Base-by-base conservation (phyloP, 2,888 invertebrate species). In the Cremastinae sp. region DNA sequence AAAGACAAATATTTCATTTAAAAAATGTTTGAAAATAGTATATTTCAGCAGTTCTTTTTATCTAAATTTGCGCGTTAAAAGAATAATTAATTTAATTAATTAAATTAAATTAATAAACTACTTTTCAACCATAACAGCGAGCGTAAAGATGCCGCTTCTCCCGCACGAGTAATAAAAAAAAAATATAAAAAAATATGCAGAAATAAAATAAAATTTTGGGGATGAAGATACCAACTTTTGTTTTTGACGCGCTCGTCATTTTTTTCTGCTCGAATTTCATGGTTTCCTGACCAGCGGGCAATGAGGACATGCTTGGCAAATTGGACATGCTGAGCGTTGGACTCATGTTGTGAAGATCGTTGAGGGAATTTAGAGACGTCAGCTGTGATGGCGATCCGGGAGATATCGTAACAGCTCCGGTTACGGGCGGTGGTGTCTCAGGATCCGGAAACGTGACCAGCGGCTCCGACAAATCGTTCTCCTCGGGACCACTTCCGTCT, bases 191-290 rank as follows among this genome's bases (percentile, higher is more conserved):
- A n/a, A n/a, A n/a, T n/a, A n/a, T n/a, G n/a, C n/a, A n/a, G n/a
- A n/a, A n/a, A 22, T 14, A 16, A 61, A 16, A 36, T 14, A 9
- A 45, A 47, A 43, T 18, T 12, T n/a, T 3, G 18, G 28, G 3
- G 8, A 2, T 20, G 9, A 16, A 36, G 49, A 53, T 1, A 36
- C 86, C 88, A 84, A 93, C 92, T 89, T 96, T 94, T 0, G 95
- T 95, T 83, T 94, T 93, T 34, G 93, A 93, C 73, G 95, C 94
- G 66, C 95, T 95, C 78, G 95, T 95, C 89, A 94, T 94, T 82
- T 95, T 93, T 86, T 96, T 96, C 89, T 96, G 95, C 89, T 96
- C 95, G 87, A 95, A 96, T 89, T 96, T 96, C 80, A 96, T 91
- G 70, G 94, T 94, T 85, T 95, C 93, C 78, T 91, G 86, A 16